Percentiles rank a stretch among this genome's conserved stretches.
Conservation (phyloP, 2,113 vertebrate genomes). For the Bucco capensis region DNA sequence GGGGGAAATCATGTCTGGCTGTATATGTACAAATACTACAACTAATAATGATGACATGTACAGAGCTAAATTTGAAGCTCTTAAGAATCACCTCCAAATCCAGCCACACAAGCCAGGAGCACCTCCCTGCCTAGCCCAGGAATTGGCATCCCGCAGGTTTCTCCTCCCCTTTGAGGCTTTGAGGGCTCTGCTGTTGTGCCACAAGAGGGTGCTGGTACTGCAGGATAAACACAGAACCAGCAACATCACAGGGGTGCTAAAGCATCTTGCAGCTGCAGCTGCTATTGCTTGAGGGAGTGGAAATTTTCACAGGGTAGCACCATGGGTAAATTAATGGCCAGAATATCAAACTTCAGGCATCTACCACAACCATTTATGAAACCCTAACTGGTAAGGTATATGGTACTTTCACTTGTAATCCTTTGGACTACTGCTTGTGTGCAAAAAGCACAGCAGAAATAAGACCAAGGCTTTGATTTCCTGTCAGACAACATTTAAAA, state of each 20-base stretch:
- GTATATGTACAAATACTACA: not conserved
- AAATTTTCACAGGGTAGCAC: not conserved
- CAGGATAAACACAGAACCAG: accelerated
- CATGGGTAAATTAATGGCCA: not conserved
- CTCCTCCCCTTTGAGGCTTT: not conserved
- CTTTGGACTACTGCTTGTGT: not conserved
- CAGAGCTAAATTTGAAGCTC: not conserved
- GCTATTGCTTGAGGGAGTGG: not conserved
- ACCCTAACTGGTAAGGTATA: not conserved
- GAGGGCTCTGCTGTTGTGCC: not conserved
- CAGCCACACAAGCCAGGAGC: not conserved
- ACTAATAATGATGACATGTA: not conserved
- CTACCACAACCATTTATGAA: not conserved
- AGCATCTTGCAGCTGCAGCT: not conserved
- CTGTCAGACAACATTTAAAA: not conserved
- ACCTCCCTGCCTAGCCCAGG: not conserved
- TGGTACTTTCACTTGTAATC: not conserved
- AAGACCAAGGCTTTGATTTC: not conserved
- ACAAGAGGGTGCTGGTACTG: not conserved
- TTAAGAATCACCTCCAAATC: not conserved
- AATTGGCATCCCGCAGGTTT: not conserved
- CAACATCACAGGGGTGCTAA: not conserved
- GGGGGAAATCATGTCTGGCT: not conserved
- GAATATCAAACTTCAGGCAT: not conserved
- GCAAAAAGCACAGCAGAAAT: not conserved